Evolutionary conservation across 2,797 vertebrate species (phyloP), one percentile per base, ranked within the genome.

Genomic region (Acanthurus leucopareius): DNA sequence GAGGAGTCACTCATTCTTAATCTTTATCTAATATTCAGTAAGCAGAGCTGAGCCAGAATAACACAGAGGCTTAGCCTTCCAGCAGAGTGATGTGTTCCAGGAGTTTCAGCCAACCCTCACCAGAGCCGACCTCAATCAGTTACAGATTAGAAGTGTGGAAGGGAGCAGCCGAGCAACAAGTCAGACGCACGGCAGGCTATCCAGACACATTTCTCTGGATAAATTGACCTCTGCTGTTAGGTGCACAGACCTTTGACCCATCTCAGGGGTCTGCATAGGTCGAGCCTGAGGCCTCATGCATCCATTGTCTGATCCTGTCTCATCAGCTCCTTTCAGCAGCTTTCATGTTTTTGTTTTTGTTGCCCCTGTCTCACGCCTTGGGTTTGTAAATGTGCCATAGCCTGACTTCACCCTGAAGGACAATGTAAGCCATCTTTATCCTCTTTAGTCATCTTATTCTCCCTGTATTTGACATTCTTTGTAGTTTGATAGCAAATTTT

Each of bases 51-150:
- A 65, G 65, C 20, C 47, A 49, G 63, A 63, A 13, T 75, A 75
- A 74, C 82, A 77, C 16, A 9, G 20, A 10, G 63, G 19, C 75
- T 84, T 69, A 90, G 58, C 79, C 64, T 32, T 62, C 19, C 8
- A n/a, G 32, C 35, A 38, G 45, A 48, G 11, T 89, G 84, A 90
- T 88, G 73, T 73, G 61, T 77, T 88, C 83, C 89, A 91, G 86
- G 74, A 73, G 42, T 59, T 65, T 8, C 58, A 80, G 86, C 71
- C 68, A 75, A 83, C 65, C 63, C 45, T 62, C 10, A 4, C 25
- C 75, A 38, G 32, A 62, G 63, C 61, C 80, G 61, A 80, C 67
- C 60, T 79, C 80, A 83, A 76, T 87, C 83, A 82, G 56, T 80
- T 63, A 81, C 65, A 89, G 70, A 86, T 91, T 87, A 84, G 70